A percentile compares a stretch with the other conserved stretches of the same genome.
Conservation (phyloP, 2,888 invertebrate species). For the Phyto melanocephala region DNA sequence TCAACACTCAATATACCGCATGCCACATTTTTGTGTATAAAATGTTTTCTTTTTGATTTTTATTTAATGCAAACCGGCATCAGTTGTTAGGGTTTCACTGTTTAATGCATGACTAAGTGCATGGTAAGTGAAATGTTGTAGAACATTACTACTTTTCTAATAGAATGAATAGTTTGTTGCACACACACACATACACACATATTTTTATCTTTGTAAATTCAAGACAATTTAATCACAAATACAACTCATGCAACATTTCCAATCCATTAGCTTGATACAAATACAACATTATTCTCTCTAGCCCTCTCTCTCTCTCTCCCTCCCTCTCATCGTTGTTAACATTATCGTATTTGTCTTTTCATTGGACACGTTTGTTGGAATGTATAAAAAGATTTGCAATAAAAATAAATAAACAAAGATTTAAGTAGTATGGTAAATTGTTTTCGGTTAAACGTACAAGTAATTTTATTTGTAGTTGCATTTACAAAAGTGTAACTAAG, state of each 20-base stretch:
- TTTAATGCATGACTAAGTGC: conserved; percentile 25
- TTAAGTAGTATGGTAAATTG: background rate
- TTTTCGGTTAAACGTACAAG: background rate
- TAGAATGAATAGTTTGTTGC: conserved; percentile 35
- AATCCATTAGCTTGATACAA: conserved; percentile 62
- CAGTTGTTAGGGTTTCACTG: background rate
- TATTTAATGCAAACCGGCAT: too few species aligned
- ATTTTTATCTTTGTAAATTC: conserved; percentile 57
- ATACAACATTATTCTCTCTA: conserved; percentile 26
- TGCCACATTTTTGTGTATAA: too few species aligned
- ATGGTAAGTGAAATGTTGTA: conserved; percentile 26
- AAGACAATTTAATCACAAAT: conserved; percentile 65
- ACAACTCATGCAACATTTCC: conserved; percentile 61
- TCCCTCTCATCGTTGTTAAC: conserved; percentile 23
- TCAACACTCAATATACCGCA: too few species aligned
- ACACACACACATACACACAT: background rate
- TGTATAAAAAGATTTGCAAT: background rate
- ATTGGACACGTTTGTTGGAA: background rate
- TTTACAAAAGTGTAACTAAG: background rate
- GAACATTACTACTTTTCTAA: conserved; percentile 47
- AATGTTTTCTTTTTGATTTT: too few species aligned
- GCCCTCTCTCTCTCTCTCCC: background rate
- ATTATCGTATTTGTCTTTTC: background rate
- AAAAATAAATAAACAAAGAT: conserved; percentile 1
- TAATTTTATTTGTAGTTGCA: background rate